phyloP scores from a whole-genome alignment of 2,113 vertebrate genomes.

The Mobula birostris region DNA sequence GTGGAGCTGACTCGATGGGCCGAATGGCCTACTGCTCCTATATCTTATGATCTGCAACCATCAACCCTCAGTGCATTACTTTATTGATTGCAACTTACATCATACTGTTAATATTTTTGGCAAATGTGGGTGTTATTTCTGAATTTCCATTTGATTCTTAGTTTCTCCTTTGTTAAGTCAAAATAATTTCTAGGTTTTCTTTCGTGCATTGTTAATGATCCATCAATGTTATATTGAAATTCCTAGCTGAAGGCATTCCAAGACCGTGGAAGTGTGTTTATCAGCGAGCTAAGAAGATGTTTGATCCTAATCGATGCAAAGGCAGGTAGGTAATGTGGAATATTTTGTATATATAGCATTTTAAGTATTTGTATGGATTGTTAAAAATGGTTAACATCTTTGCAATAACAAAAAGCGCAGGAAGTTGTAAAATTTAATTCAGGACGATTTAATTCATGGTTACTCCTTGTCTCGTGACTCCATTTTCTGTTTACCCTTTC shows the following conservation, averaged over 20 bases:
- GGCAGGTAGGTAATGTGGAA: conserved; percentile 55
- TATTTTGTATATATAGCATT: neutral
- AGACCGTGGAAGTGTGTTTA: conserved; percentile 56
- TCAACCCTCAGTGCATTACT: neutral
- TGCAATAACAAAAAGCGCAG: neutral
- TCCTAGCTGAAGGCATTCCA: conserved; percentile 55
- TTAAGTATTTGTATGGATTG: neutral
- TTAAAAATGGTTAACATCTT: neutral
- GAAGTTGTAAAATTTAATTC: neutral
- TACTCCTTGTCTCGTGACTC: neutral
- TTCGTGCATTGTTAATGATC: neutral
- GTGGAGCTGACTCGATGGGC: too few species aligned
- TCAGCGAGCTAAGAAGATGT: conserved; percentile 60
- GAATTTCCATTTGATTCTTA: neutral
- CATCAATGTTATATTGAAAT: conserved; percentile 28
- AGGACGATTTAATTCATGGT: neutral
- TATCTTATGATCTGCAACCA: too few species aligned
- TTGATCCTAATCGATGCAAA: conserved; percentile 58
- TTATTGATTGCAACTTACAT: neutral
- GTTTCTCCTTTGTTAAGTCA: neutral
- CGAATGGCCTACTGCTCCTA: too few species aligned
- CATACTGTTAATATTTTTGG: neutral
- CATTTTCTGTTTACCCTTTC: neutral
- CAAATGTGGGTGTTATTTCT: neutral
- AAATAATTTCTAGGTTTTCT: neutral